Base-by-base conservation (phyloP, 1,140 invertebrate species). In the Cotesia chilonis region DNA sequence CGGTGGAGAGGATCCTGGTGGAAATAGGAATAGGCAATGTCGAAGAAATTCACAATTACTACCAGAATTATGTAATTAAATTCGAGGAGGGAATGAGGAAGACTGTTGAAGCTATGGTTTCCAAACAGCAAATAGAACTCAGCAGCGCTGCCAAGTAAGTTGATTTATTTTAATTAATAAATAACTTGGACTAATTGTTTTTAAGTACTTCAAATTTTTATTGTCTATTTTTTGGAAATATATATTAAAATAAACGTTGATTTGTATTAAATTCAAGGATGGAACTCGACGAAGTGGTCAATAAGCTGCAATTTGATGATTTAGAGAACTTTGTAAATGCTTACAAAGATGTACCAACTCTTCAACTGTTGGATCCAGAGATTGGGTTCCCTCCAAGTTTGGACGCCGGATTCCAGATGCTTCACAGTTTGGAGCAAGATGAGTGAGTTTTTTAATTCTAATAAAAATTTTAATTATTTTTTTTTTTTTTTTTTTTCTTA, bases 21-120 rank as follows among this genome's bases (percentile, higher is more conserved):
- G 89, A 90, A 79, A 87, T 88, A 77, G 87, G 87, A 2, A 73
- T 90, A 2, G 90, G 90, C 36, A 88, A 88, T 71, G 79, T 89
- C 7, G 78, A 81, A 6, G 81, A 77, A 10, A 74, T 90, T 17
- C 85, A 89, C 69, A 82, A 87, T 68, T 90, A 89, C 77, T 90
- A 90, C 75, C 86, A 89, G 76, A 86, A 86, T 69, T 84, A 87
- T 59, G 76, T 91, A 57, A 73, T 90, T 4, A 84, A 83, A 36
- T 88, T 89, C 74, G 88, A 89, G 68, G 76, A 82, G 55, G 83
- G 86, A 70, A 84, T 89, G 75, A 82, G 84, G 72, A 74, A 82
- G 4, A 81, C 84, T 59, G 88, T 88, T 47, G 84, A 88, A 71
- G 78, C 83, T 55, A 81, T 88, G 63, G 76, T 85, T 66, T 80